These are phyloP conservation scores for Calypte anna DNA, from an alignment of 2,113 vertebrate species.

Conservation along the genomic window DNA sequence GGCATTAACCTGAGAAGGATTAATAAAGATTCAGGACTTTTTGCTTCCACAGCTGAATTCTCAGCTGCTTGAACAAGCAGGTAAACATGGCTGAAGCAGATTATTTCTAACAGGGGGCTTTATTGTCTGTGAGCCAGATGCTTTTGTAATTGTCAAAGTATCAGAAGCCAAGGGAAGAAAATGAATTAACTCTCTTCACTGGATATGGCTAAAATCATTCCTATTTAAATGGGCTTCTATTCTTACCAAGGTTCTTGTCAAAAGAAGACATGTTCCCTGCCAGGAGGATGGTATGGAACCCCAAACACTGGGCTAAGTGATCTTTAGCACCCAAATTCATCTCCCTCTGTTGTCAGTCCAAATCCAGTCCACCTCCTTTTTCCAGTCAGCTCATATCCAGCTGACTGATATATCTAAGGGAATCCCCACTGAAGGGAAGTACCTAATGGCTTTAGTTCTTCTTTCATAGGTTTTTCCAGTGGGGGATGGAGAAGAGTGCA, in stretches of 20 bases:
- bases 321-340: not conserved
- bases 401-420: not conserved
- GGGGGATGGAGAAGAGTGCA: not conserved
- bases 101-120: not conserved
- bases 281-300: not conserved
- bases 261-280: not conserved
- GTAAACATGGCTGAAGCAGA: not conserved
- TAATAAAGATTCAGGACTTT: not conserved
- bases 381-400: not conserved
- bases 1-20: not conserved
- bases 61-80: not conserved
- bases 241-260: not conserved
- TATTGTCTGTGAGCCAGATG: not conserved
- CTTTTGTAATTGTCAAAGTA: not conserved
- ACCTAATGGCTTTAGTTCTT: constrained; percentile 3
- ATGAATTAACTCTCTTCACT: not conserved
- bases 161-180: not conserved
- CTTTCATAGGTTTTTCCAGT: not conserved
- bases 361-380: not conserved
- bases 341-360: not conserved
- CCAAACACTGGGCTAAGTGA: not conserved
- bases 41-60: not conserved
- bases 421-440: constrained; percentile 9
- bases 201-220: not conserved
- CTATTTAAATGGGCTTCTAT: not conserved